Conservation (phyloP, 1,140 invertebrate genomes). For the Drosophila jambulina region DNA sequence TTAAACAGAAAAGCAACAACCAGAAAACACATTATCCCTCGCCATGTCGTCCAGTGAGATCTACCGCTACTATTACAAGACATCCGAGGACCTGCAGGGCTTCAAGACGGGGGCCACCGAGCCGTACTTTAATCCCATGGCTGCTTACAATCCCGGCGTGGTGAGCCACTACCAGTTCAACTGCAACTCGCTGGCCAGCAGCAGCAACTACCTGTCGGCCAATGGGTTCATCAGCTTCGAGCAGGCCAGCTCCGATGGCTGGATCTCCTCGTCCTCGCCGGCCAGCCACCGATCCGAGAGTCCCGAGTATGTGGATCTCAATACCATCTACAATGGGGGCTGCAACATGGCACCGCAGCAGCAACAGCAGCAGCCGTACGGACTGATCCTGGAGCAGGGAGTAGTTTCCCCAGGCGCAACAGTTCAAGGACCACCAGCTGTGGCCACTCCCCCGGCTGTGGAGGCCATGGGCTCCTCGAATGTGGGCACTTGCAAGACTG, state of each 20-base stretch:
- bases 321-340: slow-evolving; percentile 68
- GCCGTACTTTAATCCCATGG: slow-evolving; percentile 81
- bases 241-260: slow-evolving; percentile 86
- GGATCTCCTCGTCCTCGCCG: slow-evolving; percentile 88
- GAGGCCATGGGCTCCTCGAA: slow-evolving; percentile 73
- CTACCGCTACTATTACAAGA: slow-evolving; percentile 83
- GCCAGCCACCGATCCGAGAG: slow-evolving; percentile 87
- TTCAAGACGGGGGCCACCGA: slow-evolving; percentile 67
- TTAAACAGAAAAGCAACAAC: background rate
- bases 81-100: slow-evolving; percentile 80
- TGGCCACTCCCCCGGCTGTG: slow-evolving; percentile 15
- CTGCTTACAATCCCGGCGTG: slow-evolving; percentile 71
- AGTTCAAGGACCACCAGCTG: background rate
- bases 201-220: slow-evolving; percentile 69
- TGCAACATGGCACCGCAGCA: slow-evolving; percentile 40
- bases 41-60: slow-evolving; percentile 81
- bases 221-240: slow-evolving; percentile 82
- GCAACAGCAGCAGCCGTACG: slow-evolving; percentile 40
- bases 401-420: slow-evolving; percentile 6
- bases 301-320: slow-evolving; percentile 85
- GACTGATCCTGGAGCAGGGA: slow-evolving; percentile 43
- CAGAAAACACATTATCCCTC: slow-evolving; percentile 1
- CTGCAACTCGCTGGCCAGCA: slow-evolving; percentile 65
- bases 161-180: slow-evolving; percentile 75
- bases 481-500: slow-evolving; percentile 72